phyloP scores from a whole-genome alignment of 2,888 invertebrate genomes.

The Agrotis ipsilon region DNA sequence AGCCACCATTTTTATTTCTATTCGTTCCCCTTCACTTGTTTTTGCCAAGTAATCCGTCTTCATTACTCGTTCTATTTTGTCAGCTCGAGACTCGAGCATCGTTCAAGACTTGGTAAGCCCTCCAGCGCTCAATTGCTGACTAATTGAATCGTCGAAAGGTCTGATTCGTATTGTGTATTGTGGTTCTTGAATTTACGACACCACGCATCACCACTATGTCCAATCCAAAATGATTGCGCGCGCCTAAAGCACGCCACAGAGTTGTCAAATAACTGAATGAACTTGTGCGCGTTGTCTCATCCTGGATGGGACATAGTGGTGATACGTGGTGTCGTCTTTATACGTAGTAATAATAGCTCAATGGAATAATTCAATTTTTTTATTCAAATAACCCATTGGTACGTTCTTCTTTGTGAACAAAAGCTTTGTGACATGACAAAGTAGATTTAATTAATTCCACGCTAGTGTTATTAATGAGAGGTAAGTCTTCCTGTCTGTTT shows the following conservation, averaged over 20 bases:
- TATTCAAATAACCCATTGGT: no score
- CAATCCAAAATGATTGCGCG: no score
- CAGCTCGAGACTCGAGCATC: conserved; percentile 69
- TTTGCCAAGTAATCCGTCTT: conserved; percentile 76
- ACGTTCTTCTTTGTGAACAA: conserved; percentile 3
- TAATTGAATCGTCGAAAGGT: conserved; percentile 76
- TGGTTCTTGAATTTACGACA: conserved; percentile 18
- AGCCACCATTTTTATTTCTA: conserved; percentile 62
- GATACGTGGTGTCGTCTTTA: no score
- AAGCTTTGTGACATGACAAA: conserved; percentile 12
- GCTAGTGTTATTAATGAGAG: not conserved
- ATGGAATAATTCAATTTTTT: no score
- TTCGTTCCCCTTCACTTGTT: conserved; percentile 66
- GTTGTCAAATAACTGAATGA: no score
- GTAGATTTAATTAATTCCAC: conserved; percentile 33
- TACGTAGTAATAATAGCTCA: no score
- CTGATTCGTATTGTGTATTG: conserved; percentile 58
- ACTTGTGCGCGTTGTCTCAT: no score
- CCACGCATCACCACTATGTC: no score
- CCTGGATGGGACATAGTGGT: no score
- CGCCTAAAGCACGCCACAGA: no score
- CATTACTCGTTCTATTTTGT: conserved; percentile 75
- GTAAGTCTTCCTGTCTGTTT: not conserved
- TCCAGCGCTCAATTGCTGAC: conserved; percentile 68
- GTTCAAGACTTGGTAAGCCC: conserved; percentile 56